Conservation (phyloP, 2,888 invertebrate species). For the Lacanobia oleracea region DNA sequence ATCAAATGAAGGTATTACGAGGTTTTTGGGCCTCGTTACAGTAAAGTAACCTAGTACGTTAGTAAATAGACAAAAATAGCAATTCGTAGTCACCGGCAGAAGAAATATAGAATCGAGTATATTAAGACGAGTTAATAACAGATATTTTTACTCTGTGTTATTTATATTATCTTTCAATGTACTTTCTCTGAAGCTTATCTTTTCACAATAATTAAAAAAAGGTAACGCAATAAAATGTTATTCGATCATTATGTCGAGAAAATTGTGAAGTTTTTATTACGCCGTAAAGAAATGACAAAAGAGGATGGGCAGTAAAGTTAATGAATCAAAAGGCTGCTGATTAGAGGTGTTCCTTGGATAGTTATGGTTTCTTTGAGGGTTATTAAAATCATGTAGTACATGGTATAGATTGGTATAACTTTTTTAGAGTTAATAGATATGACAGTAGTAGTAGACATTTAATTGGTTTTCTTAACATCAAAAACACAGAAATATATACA, state of each 20-base stretch:
- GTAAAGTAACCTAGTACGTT: too few species aligned
- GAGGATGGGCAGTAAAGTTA: slow-evolving; percentile 48
- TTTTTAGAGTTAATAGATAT: too few species aligned
- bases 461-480: too few species aligned
- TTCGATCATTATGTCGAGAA: slow-evolving; percentile 35
- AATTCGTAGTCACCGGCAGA: too few species aligned
- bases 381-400: too few species aligned
- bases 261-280: slow-evolving; percentile 58
- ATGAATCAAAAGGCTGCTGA: slow-evolving; percentile 53
- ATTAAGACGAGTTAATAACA: not conserved
- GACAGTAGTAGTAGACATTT: too few species aligned
- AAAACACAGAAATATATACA: too few species aligned
- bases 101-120: too few species aligned
- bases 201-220: slow-evolving; percentile 50
- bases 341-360: slow-evolving; percentile 1
- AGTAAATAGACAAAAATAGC: too few species aligned
- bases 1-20: too few species aligned
- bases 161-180: not conserved
- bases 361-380: not conserved
- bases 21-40: too few species aligned
- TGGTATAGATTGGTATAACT: too few species aligned
- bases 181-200: slow-evolving; percentile 34
- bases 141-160: not conserved
- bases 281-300: slow-evolving; percentile 51
- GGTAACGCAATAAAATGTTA: slow-evolving; percentile 46